These are phyloP conservation scores for Lepus timidus DNA, from an alignment of 2,113 vertebrate species.

Conservation along the genomic window DNA sequence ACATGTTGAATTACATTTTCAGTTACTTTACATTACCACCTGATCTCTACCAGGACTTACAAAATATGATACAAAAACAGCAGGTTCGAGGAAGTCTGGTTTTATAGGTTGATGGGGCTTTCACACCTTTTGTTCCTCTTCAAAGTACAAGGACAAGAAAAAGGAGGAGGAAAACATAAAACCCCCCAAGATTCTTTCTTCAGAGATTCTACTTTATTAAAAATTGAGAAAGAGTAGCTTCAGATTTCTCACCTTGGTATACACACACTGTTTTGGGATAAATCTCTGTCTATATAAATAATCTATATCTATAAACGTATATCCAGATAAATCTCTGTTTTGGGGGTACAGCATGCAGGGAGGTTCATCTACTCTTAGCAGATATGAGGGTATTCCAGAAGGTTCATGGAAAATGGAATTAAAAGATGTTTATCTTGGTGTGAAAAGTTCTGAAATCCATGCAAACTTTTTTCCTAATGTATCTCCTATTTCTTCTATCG, in stretches of 20 bases:
- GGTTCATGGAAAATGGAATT: too few relatives aligned
- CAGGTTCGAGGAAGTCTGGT: neutral
- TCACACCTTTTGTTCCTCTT: constrained; percentile 12
- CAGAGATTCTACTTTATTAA: neutral
- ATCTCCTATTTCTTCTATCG: neutral
- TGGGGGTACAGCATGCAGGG: neutral
- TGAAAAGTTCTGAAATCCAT: too few relatives aligned
- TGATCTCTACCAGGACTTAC: constrained; percentile 13
- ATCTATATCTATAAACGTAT: too few relatives aligned
- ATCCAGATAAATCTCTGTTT: too few relatives aligned
- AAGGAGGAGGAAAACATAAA: neutral
- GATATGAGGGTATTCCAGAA: neutral
- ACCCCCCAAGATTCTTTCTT: neutral
- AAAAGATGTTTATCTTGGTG: too few relatives aligned
- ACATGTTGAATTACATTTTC: constrained; percentile 55
- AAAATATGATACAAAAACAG: constrained; percentile 59
- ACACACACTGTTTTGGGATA: neutral
- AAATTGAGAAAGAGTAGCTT: neutral
- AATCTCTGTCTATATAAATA: neutral
- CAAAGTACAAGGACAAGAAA: constrained; percentile 32
- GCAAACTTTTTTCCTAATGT: too few relatives aligned
- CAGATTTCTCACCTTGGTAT: neutral
- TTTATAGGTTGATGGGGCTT: constrained; percentile 44
- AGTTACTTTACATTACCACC: neutral
- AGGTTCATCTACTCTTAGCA: neutral